These are phyloP conservation scores for Conistra vaccinii DNA, from an alignment of 2,888 invertebrate species.

Conservation along the genomic window DNA sequence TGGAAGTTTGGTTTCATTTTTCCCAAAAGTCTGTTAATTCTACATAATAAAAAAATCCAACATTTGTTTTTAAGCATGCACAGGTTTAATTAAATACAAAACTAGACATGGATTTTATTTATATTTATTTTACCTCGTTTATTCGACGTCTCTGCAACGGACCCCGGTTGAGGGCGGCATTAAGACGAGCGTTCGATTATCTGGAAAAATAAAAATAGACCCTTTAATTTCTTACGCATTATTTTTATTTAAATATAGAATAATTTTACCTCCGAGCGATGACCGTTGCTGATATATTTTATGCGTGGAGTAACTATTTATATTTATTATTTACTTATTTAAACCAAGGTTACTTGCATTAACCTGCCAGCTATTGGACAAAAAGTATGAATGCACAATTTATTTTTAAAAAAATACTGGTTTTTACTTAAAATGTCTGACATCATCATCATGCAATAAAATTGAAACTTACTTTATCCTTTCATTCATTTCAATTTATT, in stretches of 20 bases:
- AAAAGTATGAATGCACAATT: neutral
- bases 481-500: conserved; percentile 27
- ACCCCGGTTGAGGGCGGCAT: conserved; percentile 76
- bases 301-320: neutral
- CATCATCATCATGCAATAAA: conserved; percentile 2
- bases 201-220: conserved; percentile 76
- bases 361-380: too few relatives aligned
- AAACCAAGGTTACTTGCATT: neutral
- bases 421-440: neutral
- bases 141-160: conserved; percentile 73
- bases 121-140: conserved; percentile 76
- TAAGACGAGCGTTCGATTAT: conserved; percentile 78
- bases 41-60: too few relatives aligned
- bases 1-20: too few relatives aligned
- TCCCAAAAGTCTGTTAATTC: too few relatives aligned
- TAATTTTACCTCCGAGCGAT: conserved; percentile 24
- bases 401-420: neutral
- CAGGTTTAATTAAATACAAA: neutral
- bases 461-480: neutral
- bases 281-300: conserved; percentile 17
- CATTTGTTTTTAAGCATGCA: neutral
- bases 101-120: neutral
- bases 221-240: conserved; percentile 32
- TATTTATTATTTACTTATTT: conserved; percentile 2
- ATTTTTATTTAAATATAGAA: conserved; percentile 51